A percentile compares a stretch with the other conserved stretches of the same genome.
phyloP scores from a whole-genome alignment of 2,888 invertebrate species.

The Calliopum simillimum region DNA sequence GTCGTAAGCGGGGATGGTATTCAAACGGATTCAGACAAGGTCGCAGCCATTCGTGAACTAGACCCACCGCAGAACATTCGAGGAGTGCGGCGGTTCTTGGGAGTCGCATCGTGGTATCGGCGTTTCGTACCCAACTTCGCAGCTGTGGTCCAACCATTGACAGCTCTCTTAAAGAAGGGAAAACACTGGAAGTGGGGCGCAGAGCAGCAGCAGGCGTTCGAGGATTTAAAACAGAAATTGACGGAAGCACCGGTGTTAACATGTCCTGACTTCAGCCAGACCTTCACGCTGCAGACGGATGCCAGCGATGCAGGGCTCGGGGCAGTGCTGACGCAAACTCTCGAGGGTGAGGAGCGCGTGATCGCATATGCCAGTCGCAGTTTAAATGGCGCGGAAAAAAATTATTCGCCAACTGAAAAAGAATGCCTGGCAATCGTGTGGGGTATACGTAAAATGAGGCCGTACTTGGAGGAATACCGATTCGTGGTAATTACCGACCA shows the following conservation, averaged over 20 bases:
- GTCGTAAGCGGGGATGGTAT: constrained; percentile 6
- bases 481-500: not conserved
- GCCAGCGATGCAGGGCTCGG: too few species aligned
- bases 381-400: not conserved
- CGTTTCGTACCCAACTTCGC: not conserved
- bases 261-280: too few species aligned
- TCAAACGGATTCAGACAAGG: constrained; percentile 18
- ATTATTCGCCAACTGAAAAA: not conserved
- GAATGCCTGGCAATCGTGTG: not conserved
- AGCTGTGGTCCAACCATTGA: not conserved
- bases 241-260: not conserved
- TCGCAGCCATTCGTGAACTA: not conserved
- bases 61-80: not conserved
- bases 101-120: too few species aligned
- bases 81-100: constrained; percentile 9
- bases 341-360: too few species aligned
- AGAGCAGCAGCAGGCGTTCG: constrained; percentile 20
- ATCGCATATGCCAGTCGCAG: too few species aligned
- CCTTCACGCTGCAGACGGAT: too few species aligned
- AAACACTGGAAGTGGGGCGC: constrained; percentile 12
- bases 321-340: too few species aligned
- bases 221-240: constrained; percentile 17
- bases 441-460: constrained; percentile 1
- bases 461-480: not conserved
- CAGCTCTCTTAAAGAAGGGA: constrained; percentile 20